Percentiles rank a stretch among this genome's conserved stretches.
Conservation (phyloP, 2,888 invertebrate species). For the Agrochola lota region DNA sequence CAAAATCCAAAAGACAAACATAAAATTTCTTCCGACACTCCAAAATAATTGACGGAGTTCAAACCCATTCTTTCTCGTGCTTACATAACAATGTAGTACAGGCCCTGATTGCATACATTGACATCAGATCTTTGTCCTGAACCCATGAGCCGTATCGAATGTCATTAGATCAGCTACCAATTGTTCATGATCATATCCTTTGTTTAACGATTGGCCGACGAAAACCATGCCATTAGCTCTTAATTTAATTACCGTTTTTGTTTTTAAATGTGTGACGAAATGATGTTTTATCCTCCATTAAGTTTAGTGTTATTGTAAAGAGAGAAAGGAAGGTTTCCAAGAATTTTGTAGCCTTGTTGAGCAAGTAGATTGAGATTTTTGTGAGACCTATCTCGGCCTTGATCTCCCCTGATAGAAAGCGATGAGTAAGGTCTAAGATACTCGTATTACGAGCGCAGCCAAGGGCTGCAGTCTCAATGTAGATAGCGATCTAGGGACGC, state of each 20-base stretch:
- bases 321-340: slow-evolving; percentile 14
- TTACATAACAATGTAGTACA: neutral
- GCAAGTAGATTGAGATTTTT: no score
- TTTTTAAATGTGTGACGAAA: slow-evolving; percentile 37
- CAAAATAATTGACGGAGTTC: neutral
- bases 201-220: slow-evolving; percentile 54
- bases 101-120: slow-evolving; percentile 35
- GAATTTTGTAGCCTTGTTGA: neutral
- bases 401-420: neutral
- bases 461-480: no score
- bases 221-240: slow-evolving; percentile 40
- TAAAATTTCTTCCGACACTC: no score
- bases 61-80: neutral
- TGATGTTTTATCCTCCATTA: slow-evolving; percentile 27
- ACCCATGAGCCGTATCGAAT: slow-evolving; percentile 77
- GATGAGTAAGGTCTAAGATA: neutral
- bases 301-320: neutral
- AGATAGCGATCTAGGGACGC: no score
- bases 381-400: neutral
- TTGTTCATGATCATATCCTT: slow-evolving; percentile 64
- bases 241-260: slow-evolving; percentile 49
- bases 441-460: neutral
- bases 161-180: slow-evolving; percentile 74
- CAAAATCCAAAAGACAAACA: neutral
- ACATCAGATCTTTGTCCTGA: slow-evolving; percentile 74